Conservation (phyloP, 2,113 vertebrate species). For the Macaca nemestrina region DNA sequence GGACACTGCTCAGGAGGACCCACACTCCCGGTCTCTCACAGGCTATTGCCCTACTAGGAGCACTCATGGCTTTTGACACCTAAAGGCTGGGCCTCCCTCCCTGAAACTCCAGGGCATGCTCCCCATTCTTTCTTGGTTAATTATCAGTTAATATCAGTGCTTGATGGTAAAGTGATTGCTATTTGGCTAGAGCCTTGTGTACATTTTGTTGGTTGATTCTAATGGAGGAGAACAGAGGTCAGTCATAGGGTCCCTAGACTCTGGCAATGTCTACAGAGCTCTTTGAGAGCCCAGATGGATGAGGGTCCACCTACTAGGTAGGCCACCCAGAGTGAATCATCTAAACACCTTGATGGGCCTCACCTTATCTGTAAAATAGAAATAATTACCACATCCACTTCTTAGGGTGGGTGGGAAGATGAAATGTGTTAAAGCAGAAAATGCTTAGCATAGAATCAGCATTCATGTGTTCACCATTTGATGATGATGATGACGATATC, state of each 20-base stretch:
- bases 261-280: neutral
- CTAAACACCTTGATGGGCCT: neutral
- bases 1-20: neutral
- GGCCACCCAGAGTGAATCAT: neutral
- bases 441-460: neutral
- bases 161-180: neutral
- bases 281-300: neutral
- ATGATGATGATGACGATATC: neutral
- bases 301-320: neutral
- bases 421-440: neutral
- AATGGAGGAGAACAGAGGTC: neutral
- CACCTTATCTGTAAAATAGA: neutral
- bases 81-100: neutral
- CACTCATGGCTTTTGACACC: neutral
- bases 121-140: neutral
- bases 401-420: accelerated
- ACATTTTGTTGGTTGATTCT: neutral
- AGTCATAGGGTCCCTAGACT: neutral
- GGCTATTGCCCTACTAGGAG: neutral
- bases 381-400: neutral
- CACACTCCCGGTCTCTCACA: accelerated
- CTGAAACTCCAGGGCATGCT: neutral
- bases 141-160: neutral
- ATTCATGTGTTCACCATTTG: too few relatives aligned
- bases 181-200: neutral